phyloP scores from a whole-genome alignment of 2,888 invertebrate genomes.

The Mimachlamys varia region DNA sequence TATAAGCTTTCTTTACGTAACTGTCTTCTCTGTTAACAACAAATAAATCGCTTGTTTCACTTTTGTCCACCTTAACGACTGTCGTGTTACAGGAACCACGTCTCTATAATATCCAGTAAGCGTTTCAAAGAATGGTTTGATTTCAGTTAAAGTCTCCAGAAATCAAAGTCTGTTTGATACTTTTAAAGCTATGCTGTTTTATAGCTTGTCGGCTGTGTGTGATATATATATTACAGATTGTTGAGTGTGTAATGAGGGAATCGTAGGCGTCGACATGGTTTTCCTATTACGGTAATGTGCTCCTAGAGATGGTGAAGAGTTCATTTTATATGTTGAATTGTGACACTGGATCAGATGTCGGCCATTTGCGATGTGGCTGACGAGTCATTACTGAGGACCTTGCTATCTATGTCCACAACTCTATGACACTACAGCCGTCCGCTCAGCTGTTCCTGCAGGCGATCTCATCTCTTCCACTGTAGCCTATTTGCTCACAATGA shows the following conservation, averaged over 20 bases:
- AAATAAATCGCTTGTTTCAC: background rate
- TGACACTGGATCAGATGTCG: constrained; percentile 17
- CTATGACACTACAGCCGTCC: background rate
- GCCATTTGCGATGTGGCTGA: background rate
- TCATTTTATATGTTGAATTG: background rate
- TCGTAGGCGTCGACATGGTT: background rate
- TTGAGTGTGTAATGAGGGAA: background rate
- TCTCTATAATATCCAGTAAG: background rate
- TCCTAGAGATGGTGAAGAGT: background rate
- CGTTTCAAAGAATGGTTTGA: background rate
- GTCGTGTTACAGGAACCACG: background rate
- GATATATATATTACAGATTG: background rate
- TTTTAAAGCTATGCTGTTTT: background rate
- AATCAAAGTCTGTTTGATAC: background rate
- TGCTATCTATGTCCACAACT: background rate
- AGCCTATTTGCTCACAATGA: background rate
- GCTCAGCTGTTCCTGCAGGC: background rate
- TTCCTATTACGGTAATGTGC: background rate
- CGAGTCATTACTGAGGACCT: background rate
- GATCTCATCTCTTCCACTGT: background rate
- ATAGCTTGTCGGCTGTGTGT: background rate
- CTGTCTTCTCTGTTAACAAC: background rate
- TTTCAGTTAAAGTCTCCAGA: background rate
- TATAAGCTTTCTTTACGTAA: background rate
- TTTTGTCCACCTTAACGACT: too few relatives aligned